Percentiles rank a stretch among this genome's conserved stretches.
These are phyloP conservation scores for Leucoraja ocellata DNA, from an alignment of 2,797 vertebrate species.

Conservation along the genomic window DNA sequence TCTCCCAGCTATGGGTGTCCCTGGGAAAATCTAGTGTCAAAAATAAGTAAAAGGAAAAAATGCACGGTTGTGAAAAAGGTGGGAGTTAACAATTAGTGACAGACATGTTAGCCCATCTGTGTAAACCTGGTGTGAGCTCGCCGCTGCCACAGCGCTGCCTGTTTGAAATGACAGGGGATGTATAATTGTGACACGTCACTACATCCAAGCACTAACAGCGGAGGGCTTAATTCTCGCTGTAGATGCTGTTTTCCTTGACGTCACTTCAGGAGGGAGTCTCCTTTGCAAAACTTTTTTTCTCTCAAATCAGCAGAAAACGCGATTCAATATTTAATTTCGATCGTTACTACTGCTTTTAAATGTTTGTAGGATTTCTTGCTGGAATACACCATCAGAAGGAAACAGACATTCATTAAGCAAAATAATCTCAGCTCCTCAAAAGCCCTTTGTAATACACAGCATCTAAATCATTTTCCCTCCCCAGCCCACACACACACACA, in stretches of 20 bases:
- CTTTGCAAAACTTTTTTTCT: not conserved
- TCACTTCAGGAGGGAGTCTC: not conserved
- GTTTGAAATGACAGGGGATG: not conserved
- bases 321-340: not conserved
- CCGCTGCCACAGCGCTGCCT: not conserved
- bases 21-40: not conserved
- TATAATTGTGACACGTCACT: constrained; percentile 20
- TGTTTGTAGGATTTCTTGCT: not conserved
- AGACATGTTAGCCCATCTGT: not conserved
- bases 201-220: not conserved
- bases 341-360: not conserved
- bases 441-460: too few relatives aligned
- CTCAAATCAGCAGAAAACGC: not conserved
- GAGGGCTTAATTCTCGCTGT: not conserved
- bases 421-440: not conserved
- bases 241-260: constrained; percentile 5
- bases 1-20: not conserved
- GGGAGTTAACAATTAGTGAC: too few relatives aligned
- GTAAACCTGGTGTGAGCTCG: not conserved
- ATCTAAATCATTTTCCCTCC: not conserved
- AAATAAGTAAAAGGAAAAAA: not conserved
- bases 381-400: not conserved
- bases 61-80: not conserved
- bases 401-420: not conserved
- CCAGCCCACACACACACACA: not conserved